phyloP scores from a whole-genome alignment of 2,113 vertebrate species.

The Chaenogobius annularis region DNA sequence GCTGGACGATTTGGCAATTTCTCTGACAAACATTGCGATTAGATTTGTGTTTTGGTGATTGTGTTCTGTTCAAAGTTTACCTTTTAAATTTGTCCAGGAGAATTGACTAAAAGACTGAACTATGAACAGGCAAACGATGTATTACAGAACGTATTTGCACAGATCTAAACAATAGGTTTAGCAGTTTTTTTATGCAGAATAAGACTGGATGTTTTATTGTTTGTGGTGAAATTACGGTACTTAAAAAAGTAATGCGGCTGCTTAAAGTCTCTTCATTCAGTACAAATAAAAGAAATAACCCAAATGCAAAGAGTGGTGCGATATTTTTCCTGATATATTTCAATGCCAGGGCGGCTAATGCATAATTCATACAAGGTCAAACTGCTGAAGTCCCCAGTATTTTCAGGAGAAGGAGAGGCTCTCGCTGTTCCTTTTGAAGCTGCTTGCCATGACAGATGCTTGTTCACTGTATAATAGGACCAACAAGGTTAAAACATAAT shows the following conservation, averaged over 20 bases:
- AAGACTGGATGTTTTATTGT: too few relatives aligned
- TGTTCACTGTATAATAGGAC: conserved; percentile 50
- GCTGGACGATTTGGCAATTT: too few relatives aligned
- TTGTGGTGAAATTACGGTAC: too few relatives aligned
- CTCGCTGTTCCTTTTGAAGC: conserved; percentile 44
- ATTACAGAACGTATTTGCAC: too few relatives aligned
- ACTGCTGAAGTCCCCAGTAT: conserved; percentile 38
- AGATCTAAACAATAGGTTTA: too few relatives aligned
- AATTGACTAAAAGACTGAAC: too few relatives aligned
- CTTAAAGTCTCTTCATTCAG: neutral
- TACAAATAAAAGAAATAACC: neutral
- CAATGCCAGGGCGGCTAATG: conserved; percentile 35
- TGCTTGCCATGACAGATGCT: conserved; percentile 38
- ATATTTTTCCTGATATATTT: conserved; percentile 39
- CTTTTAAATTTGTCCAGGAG: too few relatives aligned
- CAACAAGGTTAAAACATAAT: conserved; percentile 36
- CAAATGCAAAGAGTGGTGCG: conserved; percentile 30
- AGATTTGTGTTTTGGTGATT: too few relatives aligned
- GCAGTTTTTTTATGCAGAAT: too few relatives aligned
- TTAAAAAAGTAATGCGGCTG: neutral
- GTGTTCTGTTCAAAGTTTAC: too few relatives aligned
- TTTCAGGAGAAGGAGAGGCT: conserved; percentile 37
- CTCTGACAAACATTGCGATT: too few relatives aligned
- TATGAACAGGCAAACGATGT: too few relatives aligned
- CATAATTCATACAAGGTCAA: conserved; percentile 64